phyloP scores from a whole-genome alignment of 2,113 vertebrate genomes.

The Pimephales promelas region DNA sequence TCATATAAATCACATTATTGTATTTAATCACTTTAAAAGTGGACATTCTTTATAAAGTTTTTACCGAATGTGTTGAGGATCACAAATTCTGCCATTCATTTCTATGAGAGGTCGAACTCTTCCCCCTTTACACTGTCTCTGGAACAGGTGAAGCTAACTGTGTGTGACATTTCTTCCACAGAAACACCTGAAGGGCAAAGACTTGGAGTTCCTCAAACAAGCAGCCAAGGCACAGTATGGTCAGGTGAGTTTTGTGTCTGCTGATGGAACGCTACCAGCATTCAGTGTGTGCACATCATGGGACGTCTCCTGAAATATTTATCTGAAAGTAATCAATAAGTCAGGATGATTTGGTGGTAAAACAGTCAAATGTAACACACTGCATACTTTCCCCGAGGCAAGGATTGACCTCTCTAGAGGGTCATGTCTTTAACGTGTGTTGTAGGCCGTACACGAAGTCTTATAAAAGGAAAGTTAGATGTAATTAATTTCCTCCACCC shows the following conservation, averaged over 20 bases:
- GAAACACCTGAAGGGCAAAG: slow-evolving; percentile 84
- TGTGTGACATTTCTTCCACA: slow-evolving; percentile 60
- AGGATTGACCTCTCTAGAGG: slow-evolving; percentile 25
- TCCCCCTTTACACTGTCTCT: too few relatives aligned
- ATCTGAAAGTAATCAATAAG: slow-evolving; percentile 54
- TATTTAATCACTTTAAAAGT: not conserved
- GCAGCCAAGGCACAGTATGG: slow-evolving; percentile 79
- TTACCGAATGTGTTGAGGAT: not conserved
- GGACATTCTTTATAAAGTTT: not conserved
- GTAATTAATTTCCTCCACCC: not conserved
- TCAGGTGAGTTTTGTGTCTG: slow-evolving; percentile 78
- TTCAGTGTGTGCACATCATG: slow-evolving; percentile 32
- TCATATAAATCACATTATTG: not conserved
- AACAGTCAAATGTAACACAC: slow-evolving; percentile 25
- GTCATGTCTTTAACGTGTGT: not conserved
- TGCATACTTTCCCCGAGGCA: slow-evolving; percentile 39
- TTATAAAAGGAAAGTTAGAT: slow-evolving; percentile 41
- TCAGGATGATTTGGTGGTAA: slow-evolving; percentile 43
- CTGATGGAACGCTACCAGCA: slow-evolving; percentile 28
- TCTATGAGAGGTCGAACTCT: not conserved
- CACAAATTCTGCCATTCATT: not conserved
- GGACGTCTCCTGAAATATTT: slow-evolving; percentile 51
- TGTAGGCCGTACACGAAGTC: not conserved
- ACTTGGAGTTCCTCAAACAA: slow-evolving; percentile 81
- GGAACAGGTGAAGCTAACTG: not conserved